A percentile compares a stretch with the other conserved stretches of the same genome.
These are phyloP conservation scores for Phorcus lineatus DNA, from an alignment of 2,888 invertebrate species.

Conservation along the genomic window DNA sequence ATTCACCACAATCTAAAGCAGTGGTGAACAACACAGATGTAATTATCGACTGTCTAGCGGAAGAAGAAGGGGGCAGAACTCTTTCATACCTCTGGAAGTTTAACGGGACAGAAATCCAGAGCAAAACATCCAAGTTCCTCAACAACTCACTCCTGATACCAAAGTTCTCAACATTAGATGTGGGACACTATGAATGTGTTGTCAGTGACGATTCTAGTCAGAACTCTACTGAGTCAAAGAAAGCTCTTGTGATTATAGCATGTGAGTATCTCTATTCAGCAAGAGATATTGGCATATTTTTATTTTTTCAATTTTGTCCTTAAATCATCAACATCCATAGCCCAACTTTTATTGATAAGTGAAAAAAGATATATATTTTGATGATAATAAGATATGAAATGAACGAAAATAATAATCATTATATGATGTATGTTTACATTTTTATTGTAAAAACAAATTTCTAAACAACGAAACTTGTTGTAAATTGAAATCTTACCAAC, in stretches of 20 bases:
- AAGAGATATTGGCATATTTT: too few species aligned
- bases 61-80: slow-evolving; percentile 30
- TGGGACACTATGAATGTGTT: slow-evolving; percentile 67
- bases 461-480: too few species aligned
- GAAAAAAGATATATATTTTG: too few species aligned
- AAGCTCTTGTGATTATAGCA: slow-evolving; percentile 59
- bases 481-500: too few species aligned
- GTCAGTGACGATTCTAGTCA: slow-evolving; percentile 38
- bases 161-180: slow-evolving; percentile 42
- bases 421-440: too few species aligned
- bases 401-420: too few species aligned
- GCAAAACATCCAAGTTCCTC: slow-evolving; percentile 51
- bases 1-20: slow-evolving; percentile 50
- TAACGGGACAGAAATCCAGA: slow-evolving; percentile 40
- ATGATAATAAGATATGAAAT: too few species aligned
- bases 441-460: too few species aligned
- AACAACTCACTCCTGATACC: slow-evolving; percentile 68
- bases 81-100: slow-evolving; percentile 56
- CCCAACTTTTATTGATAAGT: too few species aligned
- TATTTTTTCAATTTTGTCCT: too few species aligned
- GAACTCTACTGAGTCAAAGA: slow-evolving; percentile 37
- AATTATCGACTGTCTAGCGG: slow-evolving; percentile 55
- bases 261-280: slow-evolving; percentile 54
- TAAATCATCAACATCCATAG: too few species aligned
- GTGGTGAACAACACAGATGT: slow-evolving; percentile 61